Conservation (phyloP, 2,113 vertebrate species). For the Hippocampus comes region DNA sequence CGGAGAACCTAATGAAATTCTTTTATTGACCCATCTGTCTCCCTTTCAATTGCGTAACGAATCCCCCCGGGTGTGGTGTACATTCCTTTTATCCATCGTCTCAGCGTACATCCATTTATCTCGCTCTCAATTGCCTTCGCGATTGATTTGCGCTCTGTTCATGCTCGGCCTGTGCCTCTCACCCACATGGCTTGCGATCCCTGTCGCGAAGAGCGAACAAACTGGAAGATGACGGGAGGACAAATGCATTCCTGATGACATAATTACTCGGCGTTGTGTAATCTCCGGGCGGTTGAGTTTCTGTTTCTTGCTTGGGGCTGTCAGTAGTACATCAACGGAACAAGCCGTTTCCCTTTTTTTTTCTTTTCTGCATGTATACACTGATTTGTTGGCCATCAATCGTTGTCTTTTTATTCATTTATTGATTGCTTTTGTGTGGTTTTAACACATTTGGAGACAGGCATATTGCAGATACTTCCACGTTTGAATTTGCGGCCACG, state of each 20-base stretch:
- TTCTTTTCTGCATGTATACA: no score
- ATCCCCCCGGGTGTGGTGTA: slow-evolving; percentile 23
- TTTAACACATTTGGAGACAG: neutral
- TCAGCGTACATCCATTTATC: slow-evolving; percentile 8
- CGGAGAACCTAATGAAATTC: slow-evolving; percentile 42
- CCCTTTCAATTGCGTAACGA: slow-evolving; percentile 28
- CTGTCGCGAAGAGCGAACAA: slow-evolving; percentile 4
- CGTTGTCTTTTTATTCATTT: neutral
- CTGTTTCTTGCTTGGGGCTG: slow-evolving; percentile 10
- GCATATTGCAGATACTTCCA: neutral
- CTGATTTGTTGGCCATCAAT: neutral
- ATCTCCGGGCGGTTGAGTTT: slow-evolving; percentile 17
- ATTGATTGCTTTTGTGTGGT: neutral
- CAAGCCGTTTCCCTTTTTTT: neutral
- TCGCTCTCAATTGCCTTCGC: slow-evolving; percentile 7
- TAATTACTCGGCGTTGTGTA: slow-evolving; percentile 17
- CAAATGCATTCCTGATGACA: slow-evolving; percentile 21
- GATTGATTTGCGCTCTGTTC: slow-evolving; percentile 21
- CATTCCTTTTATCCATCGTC: slow-evolving; percentile 13
- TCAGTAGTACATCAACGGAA: slow-evolving; percentile 2
- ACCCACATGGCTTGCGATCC: slow-evolving; percentile 7
- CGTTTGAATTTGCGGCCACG: no score
- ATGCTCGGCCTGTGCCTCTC: neutral
- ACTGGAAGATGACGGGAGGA: slow-evolving; percentile 12
- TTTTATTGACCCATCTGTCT: slow-evolving; percentile 28